A percentile compares a stretch with the other conserved stretches of the same genome.
Conservation (phyloP, 2,113 vertebrate species). For the Ctenomys sociabilis region DNA sequence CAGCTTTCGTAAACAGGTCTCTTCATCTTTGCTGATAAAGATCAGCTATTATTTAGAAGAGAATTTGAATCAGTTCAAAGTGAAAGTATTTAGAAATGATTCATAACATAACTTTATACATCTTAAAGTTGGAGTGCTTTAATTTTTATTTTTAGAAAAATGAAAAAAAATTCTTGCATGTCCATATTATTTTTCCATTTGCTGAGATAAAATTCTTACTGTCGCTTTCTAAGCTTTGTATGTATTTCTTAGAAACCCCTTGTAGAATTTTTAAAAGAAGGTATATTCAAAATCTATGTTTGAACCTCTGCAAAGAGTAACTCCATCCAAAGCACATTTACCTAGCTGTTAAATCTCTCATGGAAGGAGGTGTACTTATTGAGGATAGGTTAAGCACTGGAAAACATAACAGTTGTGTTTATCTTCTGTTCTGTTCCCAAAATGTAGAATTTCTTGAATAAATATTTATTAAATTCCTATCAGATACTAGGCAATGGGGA, state of each 20-base stretch:
- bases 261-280: slow-evolving; percentile 10
- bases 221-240: background rate
- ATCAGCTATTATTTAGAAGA: slow-evolving; percentile 59
- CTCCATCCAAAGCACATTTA: background rate
- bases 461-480: background rate
- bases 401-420: background rate
- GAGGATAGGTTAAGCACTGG: background rate
- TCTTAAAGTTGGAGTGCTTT: slow-evolving; percentile 2
- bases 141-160: slow-evolving; percentile 65
- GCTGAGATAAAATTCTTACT: slow-evolving; percentile 4
- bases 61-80: slow-evolving; percentile 53
- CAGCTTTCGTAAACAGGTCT: slow-evolving; percentile 54
- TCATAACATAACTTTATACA: slow-evolving; percentile 8
- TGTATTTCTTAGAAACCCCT: slow-evolving; percentile 27
- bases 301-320: background rate
- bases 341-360: background rate
- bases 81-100: slow-evolving; percentile 41
- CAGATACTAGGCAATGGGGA: background rate
- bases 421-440: background rate
- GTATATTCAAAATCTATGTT: background rate
- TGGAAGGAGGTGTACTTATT: background rate
- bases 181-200: slow-evolving; percentile 5
- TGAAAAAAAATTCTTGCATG: slow-evolving; percentile 45
- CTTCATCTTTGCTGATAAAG: slow-evolving; percentile 72
- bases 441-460: background rate